Percentiles rank a stretch among this genome's conserved stretches.
These are phyloP conservation scores for Sebastes steindachneri DNA, from an alignment of 2,797 vertebrate species.

Conservation along the genomic window DNA sequence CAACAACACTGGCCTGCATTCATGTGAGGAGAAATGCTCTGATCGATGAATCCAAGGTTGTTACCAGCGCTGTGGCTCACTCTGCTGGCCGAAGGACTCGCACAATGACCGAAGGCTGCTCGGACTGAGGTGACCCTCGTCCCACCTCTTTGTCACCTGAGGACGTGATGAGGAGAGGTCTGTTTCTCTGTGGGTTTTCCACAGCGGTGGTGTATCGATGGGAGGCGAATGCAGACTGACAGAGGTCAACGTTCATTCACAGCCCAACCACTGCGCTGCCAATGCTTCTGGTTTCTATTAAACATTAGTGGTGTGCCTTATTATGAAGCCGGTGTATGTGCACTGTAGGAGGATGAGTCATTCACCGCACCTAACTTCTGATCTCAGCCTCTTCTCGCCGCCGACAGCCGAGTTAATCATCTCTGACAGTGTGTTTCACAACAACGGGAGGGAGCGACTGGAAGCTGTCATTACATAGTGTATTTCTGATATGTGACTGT, in stretches of 20 bases:
- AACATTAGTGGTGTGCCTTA: neutral
- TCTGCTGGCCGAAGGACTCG: conserved; percentile 9
- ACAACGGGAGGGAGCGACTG: neutral
- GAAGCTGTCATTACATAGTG: no score
- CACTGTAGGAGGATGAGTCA: conserved; percentile 10
- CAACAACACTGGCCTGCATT: neutral
- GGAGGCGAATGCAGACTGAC: conserved; percentile 14
- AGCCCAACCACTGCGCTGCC: neutral
- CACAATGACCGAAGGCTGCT: neutral
- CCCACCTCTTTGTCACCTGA: neutral
- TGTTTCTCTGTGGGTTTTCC: neutral
- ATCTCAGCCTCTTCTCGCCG: neutral
- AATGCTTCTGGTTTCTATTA: conserved; percentile 10
- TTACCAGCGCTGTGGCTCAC: conserved; percentile 13
- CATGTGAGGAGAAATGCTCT: conserved; percentile 1
- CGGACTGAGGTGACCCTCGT: neutral
- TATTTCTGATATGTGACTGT: neutral
- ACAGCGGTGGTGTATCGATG: neutral
- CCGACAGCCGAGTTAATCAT: conserved; percentile 25
- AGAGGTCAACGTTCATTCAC: conserved; percentile 11
- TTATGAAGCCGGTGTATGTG: neutral
- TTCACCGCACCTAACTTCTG: neutral
- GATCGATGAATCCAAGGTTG: conserved; percentile 48
- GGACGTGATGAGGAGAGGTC: neutral
- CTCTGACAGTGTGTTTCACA: neutral